Evolutionary conservation across 2,888 invertebrate genomes (phyloP).

Genomic region (Rotaria socialis): DNA sequence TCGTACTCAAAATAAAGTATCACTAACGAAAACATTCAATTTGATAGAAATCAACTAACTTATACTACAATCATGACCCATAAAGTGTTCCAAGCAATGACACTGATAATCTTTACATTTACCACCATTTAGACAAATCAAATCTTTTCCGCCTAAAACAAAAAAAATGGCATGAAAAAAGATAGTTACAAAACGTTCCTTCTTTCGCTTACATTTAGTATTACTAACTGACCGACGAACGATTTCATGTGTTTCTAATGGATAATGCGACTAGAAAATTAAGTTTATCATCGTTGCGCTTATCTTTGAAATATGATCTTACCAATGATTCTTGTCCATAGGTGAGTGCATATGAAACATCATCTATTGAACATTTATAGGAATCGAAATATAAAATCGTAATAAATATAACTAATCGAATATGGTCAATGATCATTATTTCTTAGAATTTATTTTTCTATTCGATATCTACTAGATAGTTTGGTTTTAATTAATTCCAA

Average conservation of each 20-base stretch:
- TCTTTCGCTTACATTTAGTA: background rate
- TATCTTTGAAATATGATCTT: background rate
- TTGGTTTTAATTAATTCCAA: background rate
- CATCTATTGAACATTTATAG: background rate
- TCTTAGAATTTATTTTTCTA: background rate
- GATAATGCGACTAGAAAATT: too few species aligned
- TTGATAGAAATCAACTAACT: background rate
- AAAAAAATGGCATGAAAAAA: too few species aligned
- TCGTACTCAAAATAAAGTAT: background rate
- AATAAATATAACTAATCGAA: background rate
- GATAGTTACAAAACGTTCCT: too few species aligned
- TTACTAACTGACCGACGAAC: background rate
- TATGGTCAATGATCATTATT: background rate
- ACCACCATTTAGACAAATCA: background rate
- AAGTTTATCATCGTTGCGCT: too few species aligned
- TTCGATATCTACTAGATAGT: background rate
- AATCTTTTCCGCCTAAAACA: background rate
- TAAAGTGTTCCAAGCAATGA: background rate
- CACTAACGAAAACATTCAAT: background rate
- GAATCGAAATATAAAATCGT: background rate
- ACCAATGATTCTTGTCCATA: background rate
- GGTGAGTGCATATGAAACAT: background rate
- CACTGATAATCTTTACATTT: background rate
- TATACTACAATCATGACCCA: conserved; percentile 12
- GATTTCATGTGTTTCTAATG: background rate